Conservation (phyloP, 2,797 vertebrate genomes). For the Novumbra hubbsi region DNA sequence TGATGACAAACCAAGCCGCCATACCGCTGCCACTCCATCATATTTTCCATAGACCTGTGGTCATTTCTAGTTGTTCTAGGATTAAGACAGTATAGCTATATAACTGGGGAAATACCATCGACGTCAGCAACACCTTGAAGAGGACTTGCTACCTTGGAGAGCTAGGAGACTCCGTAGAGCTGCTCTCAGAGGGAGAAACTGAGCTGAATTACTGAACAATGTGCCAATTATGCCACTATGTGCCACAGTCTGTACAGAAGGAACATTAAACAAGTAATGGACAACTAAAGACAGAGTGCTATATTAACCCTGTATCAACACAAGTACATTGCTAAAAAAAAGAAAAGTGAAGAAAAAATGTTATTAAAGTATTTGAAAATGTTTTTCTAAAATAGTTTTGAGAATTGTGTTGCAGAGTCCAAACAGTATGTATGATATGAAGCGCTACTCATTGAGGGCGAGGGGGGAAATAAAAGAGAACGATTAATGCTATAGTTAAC, state of each 20-base stretch:
- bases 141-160: conserved; percentile 44
- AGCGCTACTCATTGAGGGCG: conserved; percentile 61
- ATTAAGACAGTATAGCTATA: conserved; percentile 62
- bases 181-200: conserved; percentile 69
- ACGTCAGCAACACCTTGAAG: conserved; percentile 52
- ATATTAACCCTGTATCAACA: conserved; percentile 72
- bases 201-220: conserved; percentile 89
- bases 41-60: conserved; percentile 71
- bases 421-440: conserved; percentile 76
- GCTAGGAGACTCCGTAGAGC: conserved; percentile 57
- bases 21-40: conserved; percentile 72
- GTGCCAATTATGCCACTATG: conserved; percentile 99
- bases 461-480: conserved; percentile 40
- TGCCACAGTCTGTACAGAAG: conserved; percentile 89
- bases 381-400: conserved; percentile 75
- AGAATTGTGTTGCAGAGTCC: conserved; percentile 69
- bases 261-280: conserved; percentile 63
- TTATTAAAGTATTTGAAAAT: conserved; percentile 70
- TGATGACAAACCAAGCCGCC: conserved; percentile 71
- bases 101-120: conserved; percentile 64
- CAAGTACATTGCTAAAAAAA: conserved; percentile 63
- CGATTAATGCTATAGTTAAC: conserved; percentile 66
- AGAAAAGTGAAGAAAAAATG: conserved; percentile 58
- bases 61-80: conserved; percentile 59
- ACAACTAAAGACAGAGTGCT: conserved; percentile 67